Evolutionary conservation across 2,113 vertebrate genomes (phyloP).

Genomic region (Polypterus bichir): DNA sequence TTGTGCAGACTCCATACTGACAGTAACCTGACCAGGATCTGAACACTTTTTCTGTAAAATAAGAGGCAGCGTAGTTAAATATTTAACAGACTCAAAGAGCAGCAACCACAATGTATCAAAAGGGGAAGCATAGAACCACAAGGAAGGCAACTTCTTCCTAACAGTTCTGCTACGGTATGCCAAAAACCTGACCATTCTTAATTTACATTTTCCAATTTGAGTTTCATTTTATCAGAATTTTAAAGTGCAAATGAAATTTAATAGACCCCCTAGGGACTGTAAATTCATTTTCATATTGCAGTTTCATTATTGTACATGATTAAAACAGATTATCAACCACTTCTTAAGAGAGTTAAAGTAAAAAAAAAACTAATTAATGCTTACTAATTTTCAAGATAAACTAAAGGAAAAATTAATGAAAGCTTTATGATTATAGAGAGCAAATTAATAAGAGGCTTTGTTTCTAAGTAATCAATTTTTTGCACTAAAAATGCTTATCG

Average conservation of each 20-base stretch:
- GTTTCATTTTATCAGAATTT: not conserved
- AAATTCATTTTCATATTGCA: not conserved
- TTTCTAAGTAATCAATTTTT: constrained; percentile 2
- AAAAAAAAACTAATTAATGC: constrained; percentile 1
- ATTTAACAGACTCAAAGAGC: no score
- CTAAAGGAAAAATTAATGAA: constrained; percentile 3
- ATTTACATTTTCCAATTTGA: not conserved
- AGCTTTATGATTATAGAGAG: constrained; percentile 1
- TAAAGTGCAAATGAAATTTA: constrained; percentile 1
- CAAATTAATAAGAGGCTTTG: not conserved
- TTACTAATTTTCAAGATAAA: not conserved
- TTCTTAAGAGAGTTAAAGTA: not conserved
- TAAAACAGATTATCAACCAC: constrained; percentile 2
- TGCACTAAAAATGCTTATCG: constrained; percentile 2
- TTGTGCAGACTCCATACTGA: no score
- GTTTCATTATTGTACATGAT: not conserved
- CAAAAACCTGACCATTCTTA: no score
- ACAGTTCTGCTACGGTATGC: no score
- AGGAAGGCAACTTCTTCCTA: no score
- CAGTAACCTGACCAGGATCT: no score
- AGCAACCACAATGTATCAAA: no score
- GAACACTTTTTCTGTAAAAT: no score
- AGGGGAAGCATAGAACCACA: no score
- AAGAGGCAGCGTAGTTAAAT: no score
- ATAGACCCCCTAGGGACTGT: not conserved